These are phyloP conservation scores for Embidobia sp. DNA, from an alignment of 2,888 invertebrate genomes.

Conservation along the genomic window DNA sequence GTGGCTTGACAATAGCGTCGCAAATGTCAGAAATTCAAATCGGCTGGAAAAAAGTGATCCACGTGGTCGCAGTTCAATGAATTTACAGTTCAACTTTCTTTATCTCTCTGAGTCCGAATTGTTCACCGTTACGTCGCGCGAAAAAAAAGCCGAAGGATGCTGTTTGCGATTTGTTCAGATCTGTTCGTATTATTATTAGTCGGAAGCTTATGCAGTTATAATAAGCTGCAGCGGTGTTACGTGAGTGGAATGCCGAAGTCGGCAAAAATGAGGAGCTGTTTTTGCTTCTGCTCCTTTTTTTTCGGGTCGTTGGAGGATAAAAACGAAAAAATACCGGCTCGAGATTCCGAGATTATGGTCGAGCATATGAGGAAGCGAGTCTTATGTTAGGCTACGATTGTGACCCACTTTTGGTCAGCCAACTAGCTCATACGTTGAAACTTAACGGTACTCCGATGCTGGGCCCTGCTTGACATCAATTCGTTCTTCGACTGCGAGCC, in stretches of 20 bases:
- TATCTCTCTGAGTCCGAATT: slow-evolving; percentile 3
- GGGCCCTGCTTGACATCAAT: slow-evolving; percentile 77
- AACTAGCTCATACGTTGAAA: slow-evolving; percentile 79
- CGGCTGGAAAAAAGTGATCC: background rate
- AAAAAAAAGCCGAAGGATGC: slow-evolving; percentile 12
- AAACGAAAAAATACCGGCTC: slow-evolving; percentile 46
- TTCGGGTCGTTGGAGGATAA: slow-evolving; percentile 13
- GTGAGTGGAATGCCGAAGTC: slow-evolving; percentile 23
- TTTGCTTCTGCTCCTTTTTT: slow-evolving; percentile 2
- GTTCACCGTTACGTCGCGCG: slow-evolving; percentile 25
- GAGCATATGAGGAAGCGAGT: slow-evolving; percentile 68
- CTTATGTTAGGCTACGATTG: slow-evolving; percentile 79
- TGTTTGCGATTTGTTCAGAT: slow-evolving; percentile 13
- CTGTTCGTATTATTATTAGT: slow-evolving; percentile 7
- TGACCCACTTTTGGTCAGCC: slow-evolving; percentile 79
- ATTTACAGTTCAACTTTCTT: slow-evolving; percentile 34
- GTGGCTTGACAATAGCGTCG: slow-evolving; percentile 7
- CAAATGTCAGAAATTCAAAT: background rate
- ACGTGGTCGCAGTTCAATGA: slow-evolving; percentile 34
- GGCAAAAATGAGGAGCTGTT: slow-evolving; percentile 29
- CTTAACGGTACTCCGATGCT: slow-evolving; percentile 80
- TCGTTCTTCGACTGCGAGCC: slow-evolving; percentile 67
- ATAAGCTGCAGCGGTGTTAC: slow-evolving; percentile 25
- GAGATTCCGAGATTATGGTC: slow-evolving; percentile 68
- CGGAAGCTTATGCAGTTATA: slow-evolving; percentile 23